phyloP scores from a whole-genome alignment of 2,113 vertebrate species.

The Dromas ardeola region DNA sequence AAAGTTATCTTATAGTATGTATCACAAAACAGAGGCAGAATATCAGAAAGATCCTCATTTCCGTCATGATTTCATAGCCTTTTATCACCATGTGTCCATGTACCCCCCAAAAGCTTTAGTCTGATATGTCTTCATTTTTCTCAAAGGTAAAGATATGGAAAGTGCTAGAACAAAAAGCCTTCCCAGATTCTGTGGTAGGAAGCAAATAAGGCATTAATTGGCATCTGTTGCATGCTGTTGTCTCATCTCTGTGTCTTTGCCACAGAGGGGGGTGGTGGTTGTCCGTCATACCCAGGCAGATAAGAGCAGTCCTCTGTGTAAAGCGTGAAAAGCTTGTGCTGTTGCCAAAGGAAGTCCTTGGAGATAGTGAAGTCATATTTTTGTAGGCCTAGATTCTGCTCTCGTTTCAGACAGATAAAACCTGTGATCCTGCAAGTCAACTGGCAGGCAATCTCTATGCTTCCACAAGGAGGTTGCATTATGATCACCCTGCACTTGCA shows the following conservation, averaged over 20 bases:
- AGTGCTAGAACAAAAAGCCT: not conserved
- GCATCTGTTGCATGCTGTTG: not conserved
- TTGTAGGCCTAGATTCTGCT: not conserved
- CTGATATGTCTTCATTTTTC: not conserved
- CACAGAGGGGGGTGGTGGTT: not conserved
- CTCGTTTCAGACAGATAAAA: not conserved
- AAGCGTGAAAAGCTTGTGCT: not conserved
- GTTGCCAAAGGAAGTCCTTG: not conserved
- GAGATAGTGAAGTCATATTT: not conserved
- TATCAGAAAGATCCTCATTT: constrained; percentile 7
- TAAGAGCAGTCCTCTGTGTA: not conserved
- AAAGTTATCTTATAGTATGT: not conserved
- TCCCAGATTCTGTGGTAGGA: not conserved
- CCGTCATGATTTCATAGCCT: not conserved
- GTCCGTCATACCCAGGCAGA: not conserved
- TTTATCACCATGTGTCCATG: not conserved
- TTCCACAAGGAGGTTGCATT: not conserved
- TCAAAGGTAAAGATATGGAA: not conserved
- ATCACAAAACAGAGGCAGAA: not conserved
- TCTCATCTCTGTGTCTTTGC: not conserved
- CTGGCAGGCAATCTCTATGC: not conserved
- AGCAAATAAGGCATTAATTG: fast-evolving
- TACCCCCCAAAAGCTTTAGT: not conserved
- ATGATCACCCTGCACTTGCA: not conserved
- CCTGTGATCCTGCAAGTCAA: not conserved